Evolutionary conservation across 2,888 invertebrate genomes (phyloP), one percentile per base, ranked within the genome.

Genomic region (Drosophila anceps): DNA sequence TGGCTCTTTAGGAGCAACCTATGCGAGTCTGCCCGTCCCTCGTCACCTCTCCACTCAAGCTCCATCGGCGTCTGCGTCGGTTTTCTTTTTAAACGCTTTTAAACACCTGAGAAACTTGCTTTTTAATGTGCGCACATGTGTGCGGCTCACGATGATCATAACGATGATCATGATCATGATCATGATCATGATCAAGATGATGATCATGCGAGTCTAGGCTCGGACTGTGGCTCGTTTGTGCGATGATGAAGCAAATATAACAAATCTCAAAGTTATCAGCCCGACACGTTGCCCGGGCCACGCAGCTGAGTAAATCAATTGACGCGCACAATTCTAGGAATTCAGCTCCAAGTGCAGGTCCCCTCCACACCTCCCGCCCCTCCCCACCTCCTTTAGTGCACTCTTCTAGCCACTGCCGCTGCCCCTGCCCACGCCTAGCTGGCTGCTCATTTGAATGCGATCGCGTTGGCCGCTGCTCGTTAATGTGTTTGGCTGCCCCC

Each of bases 291-390:
- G 71, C 76, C 60, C 54, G 51, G 69, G 35, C 33, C 66, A 59
- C 46, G 91, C 92, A 93, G 92, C 93, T 93, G 92, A 92, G 93
- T 91, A 93, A 93, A 93, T 93, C 93, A 93, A 93, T 92, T 92
- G 92, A 90, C 81, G 90, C 90, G 88, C 84, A 84, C 90, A 90
- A 90, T 93, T 92, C 93, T 90, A 91, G 89, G 93, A 93, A 93
- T 92, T 91, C 69, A 67, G 54, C 80, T 79, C 80, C 69, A 46
- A 73, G 73, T 58, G 37, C 43, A 48, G 39, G 41, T n/a, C 5
- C 33, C n/a, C 15, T 20, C 4, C 0, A 10, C 4, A 10, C 10
- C 13, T 0, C 15, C 13, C 4, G 0, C 10, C 2, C 0, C 2
- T 15, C 10, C 18, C 4, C 24, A 4, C 13, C 15, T 4, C 15